phyloP scores from a whole-genome alignment of 2,797 vertebrate genomes.

The Sciurus vulgaris region DNA sequence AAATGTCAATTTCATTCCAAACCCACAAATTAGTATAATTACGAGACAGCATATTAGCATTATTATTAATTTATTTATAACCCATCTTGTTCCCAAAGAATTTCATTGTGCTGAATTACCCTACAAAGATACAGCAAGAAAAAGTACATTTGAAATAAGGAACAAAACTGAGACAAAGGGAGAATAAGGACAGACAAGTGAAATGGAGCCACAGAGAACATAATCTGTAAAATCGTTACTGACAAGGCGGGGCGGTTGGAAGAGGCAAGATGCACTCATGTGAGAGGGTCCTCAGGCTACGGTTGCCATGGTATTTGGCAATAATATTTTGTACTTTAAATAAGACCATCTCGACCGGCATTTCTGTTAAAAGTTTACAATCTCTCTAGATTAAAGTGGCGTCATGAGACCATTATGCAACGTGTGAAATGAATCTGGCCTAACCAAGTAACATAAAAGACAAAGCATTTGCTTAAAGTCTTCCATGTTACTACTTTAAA shows the following conservation, averaged over 20 bases:
- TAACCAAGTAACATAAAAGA: conserved; percentile 41
- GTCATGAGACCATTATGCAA: conserved; percentile 33
- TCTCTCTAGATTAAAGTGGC: conserved; percentile 3
- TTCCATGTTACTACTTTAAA: conserved; percentile 21
- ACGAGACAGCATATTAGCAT: conserved; percentile 62
- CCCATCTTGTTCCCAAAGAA: conserved; percentile 64
- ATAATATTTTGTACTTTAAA: conserved; percentile 64
- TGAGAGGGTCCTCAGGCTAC: neutral
- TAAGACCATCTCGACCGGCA: conserved; percentile 40
- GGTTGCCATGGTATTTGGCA: conserved; percentile 33
- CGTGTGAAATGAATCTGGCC: conserved; percentile 13
- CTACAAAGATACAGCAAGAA: conserved; percentile 56
- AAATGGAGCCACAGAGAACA: neutral
- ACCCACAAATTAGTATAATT: conserved; percentile 73
- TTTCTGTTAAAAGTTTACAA: conserved; percentile 53
- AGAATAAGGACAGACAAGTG: conserved; percentile 14
- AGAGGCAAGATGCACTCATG: neutral
- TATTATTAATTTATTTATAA: conserved; percentile 78
- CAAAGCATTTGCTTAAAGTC: conserved; percentile 26
- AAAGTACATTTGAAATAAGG: conserved; percentile 64
- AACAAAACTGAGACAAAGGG: conserved; percentile 50
- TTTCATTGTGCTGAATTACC: conserved; percentile 71
- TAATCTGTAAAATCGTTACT: neutral
- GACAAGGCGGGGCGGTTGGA: neutral
- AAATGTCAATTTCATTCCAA: conserved; percentile 70